Base-by-base conservation (phyloP, 2,888 invertebrate species). In the Euzetes globulus region DNA sequence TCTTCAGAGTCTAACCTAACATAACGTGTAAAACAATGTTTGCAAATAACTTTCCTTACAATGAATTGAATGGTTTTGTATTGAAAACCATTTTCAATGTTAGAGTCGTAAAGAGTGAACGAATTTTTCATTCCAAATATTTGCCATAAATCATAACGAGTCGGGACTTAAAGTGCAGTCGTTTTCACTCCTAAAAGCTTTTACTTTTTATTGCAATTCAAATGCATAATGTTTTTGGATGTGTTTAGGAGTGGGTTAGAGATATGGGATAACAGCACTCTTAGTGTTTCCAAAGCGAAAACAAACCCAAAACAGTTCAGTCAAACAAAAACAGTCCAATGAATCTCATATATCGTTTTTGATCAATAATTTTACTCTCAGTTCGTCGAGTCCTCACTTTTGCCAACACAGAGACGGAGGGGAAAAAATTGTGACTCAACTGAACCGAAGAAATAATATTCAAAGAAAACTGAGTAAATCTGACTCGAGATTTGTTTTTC, bases 131-230 rank as follows among this genome's bases (percentile, higher is more conserved):
- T 19, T 63, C 13, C 33, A 17, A 4, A 37, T 37, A 37, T 33
- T 63, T 37, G 1, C 27, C 9, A 37, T 63, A 63, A 27, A 17
- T 17, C 13, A 33, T 15, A 63, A 63, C 17, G 29, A n/a, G 7
- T 33, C 15, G 63, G 33, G 15, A 37, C 33, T 63, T 37, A 27
- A 63, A 63, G 63, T 63, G 63, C 63, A 63, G 37, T 58, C 19
- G 37, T 9, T 33, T 29, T 63, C 15, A 58, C 58, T 58, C 27
- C 15, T 33, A 63, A 63, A 63, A 63, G 63, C 63, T 63, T 63
- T 63, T 63, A 63, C 63, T 37, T n/a, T 63, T 63, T 63, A 63
- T 63, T 63, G 63, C 29, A 63, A 37, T 13, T 63, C 17, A 63
- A 63, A 63, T 63, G 63, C 33, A 33, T 63, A 63, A 60, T 27